These are phyloP conservation scores for Drosophila nr. fundita DNA, from an alignment of 2,888 invertebrate genomes.

Conservation along the genomic window DNA sequence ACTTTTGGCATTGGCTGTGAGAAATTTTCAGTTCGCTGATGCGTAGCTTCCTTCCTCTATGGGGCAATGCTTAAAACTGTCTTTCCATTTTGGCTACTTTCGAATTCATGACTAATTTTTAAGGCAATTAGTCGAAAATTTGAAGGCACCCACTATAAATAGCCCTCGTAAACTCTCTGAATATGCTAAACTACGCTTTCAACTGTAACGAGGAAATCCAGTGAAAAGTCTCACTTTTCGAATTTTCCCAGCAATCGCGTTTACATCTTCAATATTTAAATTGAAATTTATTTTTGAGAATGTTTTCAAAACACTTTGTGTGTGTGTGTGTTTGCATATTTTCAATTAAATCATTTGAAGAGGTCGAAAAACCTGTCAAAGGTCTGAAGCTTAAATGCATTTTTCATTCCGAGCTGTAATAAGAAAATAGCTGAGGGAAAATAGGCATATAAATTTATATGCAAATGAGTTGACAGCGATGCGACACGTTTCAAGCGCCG, in stretches of 20 bases:
- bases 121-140: conserved; percentile 46
- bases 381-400: conserved; percentile 56
- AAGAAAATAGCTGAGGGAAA: conserved; percentile 50
- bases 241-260: conserved; percentile 52
- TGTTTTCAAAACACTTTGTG: conserved; percentile 60
- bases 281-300: conserved; percentile 34
- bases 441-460: conserved; percentile 51
- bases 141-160: conserved; percentile 32
- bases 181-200: conserved; percentile 46
- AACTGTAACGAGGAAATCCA: conserved; percentile 53
- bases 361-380: conserved; percentile 70
- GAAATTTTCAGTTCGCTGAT: conserved; percentile 23
- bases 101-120: conserved; percentile 29
- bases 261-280: conserved; percentile 48
- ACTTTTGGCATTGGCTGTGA: conserved; percentile 1
- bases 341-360: conserved; percentile 71
- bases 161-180: neutral
- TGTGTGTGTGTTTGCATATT: conserved; percentile 55
- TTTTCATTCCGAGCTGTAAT: conserved; percentile 26
- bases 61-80: conserved; percentile 7
- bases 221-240: conserved; percentile 9
- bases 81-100: neutral
- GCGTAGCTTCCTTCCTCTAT: conserved; percentile 9
- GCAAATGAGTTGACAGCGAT: conserved; percentile 66
- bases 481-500: conserved; percentile 72